These are phyloP conservation scores for Paracanthobrama guichenoti DNA, from an alignment of 2,113 vertebrate species.

Conservation along the genomic window DNA sequence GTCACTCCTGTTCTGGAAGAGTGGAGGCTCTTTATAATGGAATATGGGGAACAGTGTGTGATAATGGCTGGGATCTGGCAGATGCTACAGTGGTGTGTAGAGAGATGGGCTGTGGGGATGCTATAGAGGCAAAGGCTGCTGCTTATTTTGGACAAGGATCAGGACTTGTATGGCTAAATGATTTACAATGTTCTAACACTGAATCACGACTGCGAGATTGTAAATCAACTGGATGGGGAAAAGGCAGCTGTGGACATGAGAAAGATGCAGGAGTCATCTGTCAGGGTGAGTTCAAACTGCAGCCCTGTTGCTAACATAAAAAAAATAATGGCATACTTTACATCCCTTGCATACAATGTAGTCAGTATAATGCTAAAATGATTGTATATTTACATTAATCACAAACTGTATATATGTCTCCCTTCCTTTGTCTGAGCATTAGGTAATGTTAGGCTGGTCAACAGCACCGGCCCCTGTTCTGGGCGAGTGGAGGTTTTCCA, in stretches of 20 bases:
- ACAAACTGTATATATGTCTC: not conserved
- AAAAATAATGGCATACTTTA: too few species aligned
- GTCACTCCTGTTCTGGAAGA: not conserved
- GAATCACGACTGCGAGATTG: conserved; percentile 7
- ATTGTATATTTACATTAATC: not conserved
- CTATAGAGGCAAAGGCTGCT: not conserved
- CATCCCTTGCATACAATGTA: not conserved
- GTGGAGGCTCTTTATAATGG: conserved; percentile 14
- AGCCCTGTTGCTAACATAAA: not conserved
- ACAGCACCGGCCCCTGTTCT: not conserved
- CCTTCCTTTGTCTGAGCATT: not conserved
- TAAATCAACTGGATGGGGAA: not conserved
- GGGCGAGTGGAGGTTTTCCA: conserved; percentile 6
- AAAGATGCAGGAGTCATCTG: conserved; percentile 43
- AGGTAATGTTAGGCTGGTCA: conserved; percentile 9
- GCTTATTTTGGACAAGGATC: conserved; percentile 24
- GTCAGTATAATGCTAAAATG: not conserved
- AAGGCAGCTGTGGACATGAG: not conserved
- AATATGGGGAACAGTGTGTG: conserved; percentile 35
- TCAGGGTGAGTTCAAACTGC: conserved; percentile 2
- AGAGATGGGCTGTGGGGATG: not conserved
- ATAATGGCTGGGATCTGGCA: conserved; percentile 28
- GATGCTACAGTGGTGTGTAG: conserved; percentile 37
- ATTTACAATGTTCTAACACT: not conserved
- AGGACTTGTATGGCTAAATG: conserved; percentile 7